Base-by-base conservation (phyloP, 2,888 invertebrate genomes). In the Malachius bipustulatus region DNA sequence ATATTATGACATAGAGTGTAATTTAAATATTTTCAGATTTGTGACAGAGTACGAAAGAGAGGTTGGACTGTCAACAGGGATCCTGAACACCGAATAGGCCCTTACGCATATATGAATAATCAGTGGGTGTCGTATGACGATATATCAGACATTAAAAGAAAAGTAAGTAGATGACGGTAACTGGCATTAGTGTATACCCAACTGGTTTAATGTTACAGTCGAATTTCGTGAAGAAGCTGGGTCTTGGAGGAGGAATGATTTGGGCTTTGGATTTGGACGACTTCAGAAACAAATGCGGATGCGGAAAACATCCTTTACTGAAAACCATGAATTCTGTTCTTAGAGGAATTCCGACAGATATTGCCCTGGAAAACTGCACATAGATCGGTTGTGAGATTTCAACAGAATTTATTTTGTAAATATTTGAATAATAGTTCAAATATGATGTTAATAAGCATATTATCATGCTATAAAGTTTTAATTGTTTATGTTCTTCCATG, bases 41-140 rank as follows among this genome's bases (percentile, higher is more conserved):
- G 76, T 46, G 69, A 75, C 44, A 64, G 70, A 48, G 63, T 76
- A 1, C 69, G 70, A 46, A 60, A 59, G 13, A 69, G 71, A 32
- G 69, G 75, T 9, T 73, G 74, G 66, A 69, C 69, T 1, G 70
- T 75, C 6, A 69, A 73, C 13, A 70, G 81, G 52, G 74, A 73
- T 47, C 62, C 69, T 1, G 51, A 69, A 45, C 75, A 71, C 2
- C 59, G 70, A 10, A 74, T 78, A 46, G 85, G 85, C 1, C 82
- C 85, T 1, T 84, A 75, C 55, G 77, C 81, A 1, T 72, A 75
- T 40, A 68, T 65, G 26, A 77, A 73, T 1, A 71, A 72, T 38
- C 84, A 85, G 54, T 87, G 85, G 85, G 78, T 81, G 1, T 77
- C 82, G 0, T 85, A 82, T 54, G 75, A 85, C 50, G 78, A 80